phyloP scores from a whole-genome alignment of 2,797 vertebrate genomes.

The Centroberyx gerrardi region DNA sequence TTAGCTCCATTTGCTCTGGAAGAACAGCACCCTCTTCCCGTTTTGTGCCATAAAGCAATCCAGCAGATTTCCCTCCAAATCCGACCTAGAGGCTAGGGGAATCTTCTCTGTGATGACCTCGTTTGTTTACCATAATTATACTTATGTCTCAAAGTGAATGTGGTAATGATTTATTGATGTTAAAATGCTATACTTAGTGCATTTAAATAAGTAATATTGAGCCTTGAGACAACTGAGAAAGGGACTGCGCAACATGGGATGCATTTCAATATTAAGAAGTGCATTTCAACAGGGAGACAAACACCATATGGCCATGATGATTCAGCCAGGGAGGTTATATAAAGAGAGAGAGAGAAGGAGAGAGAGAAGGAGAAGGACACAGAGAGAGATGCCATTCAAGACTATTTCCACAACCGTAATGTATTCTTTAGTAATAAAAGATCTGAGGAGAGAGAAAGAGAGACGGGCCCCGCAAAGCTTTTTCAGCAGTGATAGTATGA shows the following conservation, averaged over 20 bases:
- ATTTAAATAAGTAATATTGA: slow-evolving; percentile 30
- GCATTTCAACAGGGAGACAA: slow-evolving; percentile 1
- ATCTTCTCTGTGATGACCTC: neutral
- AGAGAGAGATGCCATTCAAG: neutral
- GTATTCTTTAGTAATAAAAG: too few species aligned
- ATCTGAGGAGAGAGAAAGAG: too few species aligned
- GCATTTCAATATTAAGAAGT: neutral
- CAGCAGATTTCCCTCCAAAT: too few species aligned
- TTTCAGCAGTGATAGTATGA: too few species aligned
- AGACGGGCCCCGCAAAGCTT: too few species aligned
- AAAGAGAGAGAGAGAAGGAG: slow-evolving; percentile 17
- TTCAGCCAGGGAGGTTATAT: slow-evolving; percentile 44
- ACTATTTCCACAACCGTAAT: too few species aligned
- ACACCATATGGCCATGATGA: slow-evolving; percentile 41
- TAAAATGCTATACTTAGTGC: slow-evolving; percentile 3
- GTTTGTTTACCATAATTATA: too few species aligned
- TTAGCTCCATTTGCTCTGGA: too few species aligned
- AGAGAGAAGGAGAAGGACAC: neutral
- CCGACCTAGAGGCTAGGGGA: neutral
- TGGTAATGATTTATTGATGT: too few species aligned
- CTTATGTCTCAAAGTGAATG: too few species aligned
- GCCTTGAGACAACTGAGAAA: slow-evolving; percentile 20
- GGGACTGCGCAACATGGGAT: neutral
- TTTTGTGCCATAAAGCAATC: too few species aligned
- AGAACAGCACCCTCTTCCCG: too few species aligned